phyloP scores from a whole-genome alignment of 2,888 invertebrate genomes.

The Congeria kusceri region DNA sequence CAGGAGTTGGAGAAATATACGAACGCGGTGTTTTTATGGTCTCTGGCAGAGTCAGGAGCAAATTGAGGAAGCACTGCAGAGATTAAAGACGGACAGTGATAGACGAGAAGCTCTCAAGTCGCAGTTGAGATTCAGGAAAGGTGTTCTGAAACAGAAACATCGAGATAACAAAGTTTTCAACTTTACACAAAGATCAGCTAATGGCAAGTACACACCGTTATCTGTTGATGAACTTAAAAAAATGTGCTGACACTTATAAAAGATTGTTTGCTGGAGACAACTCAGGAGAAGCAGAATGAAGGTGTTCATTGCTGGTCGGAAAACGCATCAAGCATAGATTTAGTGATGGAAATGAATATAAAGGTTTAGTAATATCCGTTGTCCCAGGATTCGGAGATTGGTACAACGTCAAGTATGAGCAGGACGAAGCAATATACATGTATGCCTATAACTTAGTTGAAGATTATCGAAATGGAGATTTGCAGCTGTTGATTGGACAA shows the following conservation, averaged over 20 bases:
- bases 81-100: conserved; percentile 23
- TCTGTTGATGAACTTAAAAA: conserved; percentile 12
- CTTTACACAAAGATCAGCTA: conserved; percentile 12
- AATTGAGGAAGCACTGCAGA: conserved; percentile 43
- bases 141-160: conserved; percentile 43
- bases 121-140: conserved; percentile 44
- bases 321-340: conserved; percentile 21
- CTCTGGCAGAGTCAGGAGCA: conserved; percentile 58
- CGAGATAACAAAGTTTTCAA: conserved; percentile 34
- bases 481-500: conserved; percentile 11
- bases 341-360: conserved; percentile 1
- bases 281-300: conserved; percentile 1
- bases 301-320: conserved; percentile 14
- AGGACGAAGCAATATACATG: conserved; percentile 24
- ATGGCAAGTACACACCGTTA: conserved; percentile 14
- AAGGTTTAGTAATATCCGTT: not conserved
- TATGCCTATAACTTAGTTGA: conserved; percentile 33
- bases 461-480: conserved; percentile 26
- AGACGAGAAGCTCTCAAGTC: conserved; percentile 36
- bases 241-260: conserved; percentile 16
- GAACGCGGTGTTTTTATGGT: conserved; percentile 57
- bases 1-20: conserved; percentile 47
- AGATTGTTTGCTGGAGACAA: not conserved
- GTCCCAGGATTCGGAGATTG: conserved; percentile 34
- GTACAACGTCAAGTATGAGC: conserved; percentile 42